phyloP scores from a whole-genome alignment of 2,888 invertebrate genomes.

The Idaea biselata region DNA sequence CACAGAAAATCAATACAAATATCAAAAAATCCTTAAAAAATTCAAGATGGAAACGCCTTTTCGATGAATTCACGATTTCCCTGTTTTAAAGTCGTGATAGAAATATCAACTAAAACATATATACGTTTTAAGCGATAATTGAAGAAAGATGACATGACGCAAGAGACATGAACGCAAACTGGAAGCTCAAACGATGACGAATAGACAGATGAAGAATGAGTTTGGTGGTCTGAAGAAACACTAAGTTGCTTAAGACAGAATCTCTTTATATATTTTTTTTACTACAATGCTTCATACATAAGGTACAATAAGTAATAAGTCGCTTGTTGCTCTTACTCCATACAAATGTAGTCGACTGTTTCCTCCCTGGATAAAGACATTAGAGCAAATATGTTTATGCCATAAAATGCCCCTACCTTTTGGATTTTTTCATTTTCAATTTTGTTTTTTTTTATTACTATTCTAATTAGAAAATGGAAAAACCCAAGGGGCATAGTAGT shows the following conservation, averaged over 20 bases:
- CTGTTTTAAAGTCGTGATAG: constrained; percentile 2
- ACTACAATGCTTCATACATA: too few species aligned
- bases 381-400: too few species aligned
- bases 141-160: constrained; percentile 14
- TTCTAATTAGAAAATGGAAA: too few species aligned
- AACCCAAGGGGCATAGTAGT: too few species aligned
- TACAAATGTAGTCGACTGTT: too few species aligned
- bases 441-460: too few species aligned
- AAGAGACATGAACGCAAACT: constrained; percentile 38
- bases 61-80: constrained; percentile 17
- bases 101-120: neutral
- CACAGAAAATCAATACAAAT: constrained; percentile 33
- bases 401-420: too few species aligned
- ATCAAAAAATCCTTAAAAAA: constrained; percentile 26
- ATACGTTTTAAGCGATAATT: neutral
- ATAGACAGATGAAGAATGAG: constrained; percentile 32
- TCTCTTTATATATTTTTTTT: too few species aligned
- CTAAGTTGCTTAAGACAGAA: constrained; percentile 17
- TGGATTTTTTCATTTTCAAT: too few species aligned
- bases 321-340: too few species aligned
- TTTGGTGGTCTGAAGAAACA: neutral
- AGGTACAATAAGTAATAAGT: too few species aligned
- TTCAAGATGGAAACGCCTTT: constrained; percentile 20
- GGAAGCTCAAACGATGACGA: constrained; percentile 58
- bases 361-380: too few species aligned